Conservation (phyloP, 2,888 invertebrate genomes). For the Agrotis clavis region DNA sequence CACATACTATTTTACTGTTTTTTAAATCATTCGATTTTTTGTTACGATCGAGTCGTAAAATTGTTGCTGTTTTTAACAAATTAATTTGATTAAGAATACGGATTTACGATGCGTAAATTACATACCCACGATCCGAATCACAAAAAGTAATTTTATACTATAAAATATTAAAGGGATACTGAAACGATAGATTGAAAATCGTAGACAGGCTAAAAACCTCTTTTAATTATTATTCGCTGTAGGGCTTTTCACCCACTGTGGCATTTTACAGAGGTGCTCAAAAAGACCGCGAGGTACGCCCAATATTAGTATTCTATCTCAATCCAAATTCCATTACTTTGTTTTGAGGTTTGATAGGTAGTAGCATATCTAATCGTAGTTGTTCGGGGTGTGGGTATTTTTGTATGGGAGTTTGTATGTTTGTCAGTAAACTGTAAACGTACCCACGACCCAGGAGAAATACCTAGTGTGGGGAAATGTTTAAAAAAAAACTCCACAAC, state of each 20-base stretch:
- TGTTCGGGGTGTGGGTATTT: no score
- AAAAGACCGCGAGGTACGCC: not conserved
- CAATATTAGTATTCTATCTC: no score
- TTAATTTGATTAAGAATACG: slow-evolving; percentile 16
- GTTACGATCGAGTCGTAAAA: not conserved
- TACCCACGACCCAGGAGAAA: no score
- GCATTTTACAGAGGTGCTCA: not conserved
- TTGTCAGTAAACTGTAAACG: no score
- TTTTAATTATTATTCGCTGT: slow-evolving; percentile 57
- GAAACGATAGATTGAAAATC: slow-evolving; percentile 36
- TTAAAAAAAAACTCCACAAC: no score
- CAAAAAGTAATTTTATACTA: slow-evolving; percentile 37
- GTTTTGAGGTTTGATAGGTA: no score
- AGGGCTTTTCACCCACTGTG: not conserved
- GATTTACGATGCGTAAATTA: slow-evolving; percentile 1
- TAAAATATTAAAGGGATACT: slow-evolving; percentile 30
- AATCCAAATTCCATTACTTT: no score
- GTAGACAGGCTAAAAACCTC: slow-evolving; percentile 29
- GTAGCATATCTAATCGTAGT: no score
- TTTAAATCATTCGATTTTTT: not conserved
- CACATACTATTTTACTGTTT: not conserved
- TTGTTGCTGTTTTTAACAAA: no score
- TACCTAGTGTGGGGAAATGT: no score
- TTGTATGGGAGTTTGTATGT: no score
- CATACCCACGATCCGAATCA: slow-evolving; percentile 16